Conservation (phyloP, 2,113 vertebrate genomes). For the Leuciscus idus region DNA sequence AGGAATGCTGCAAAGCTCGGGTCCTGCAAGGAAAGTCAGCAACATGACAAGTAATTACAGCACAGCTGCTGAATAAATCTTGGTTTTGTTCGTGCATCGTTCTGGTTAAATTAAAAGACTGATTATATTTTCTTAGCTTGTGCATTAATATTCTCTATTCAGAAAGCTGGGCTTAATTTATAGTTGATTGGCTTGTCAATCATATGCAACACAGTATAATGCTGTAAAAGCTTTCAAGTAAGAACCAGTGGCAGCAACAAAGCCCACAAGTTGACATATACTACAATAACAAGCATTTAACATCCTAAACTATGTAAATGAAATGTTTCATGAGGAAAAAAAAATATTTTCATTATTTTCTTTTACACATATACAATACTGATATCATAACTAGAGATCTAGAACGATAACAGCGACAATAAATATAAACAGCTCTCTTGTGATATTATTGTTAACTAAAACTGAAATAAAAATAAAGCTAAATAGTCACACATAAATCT, state of each 20-base stretch:
- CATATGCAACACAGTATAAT: neutral
- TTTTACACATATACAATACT: neutral
- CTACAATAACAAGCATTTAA: neutral
- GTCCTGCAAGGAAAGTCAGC: constrained; percentile 71
- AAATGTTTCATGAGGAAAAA: neutral
- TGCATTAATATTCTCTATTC: neutral
- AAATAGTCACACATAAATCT: neutral
- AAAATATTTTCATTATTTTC: neutral
- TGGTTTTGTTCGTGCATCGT: neutral
- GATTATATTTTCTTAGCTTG: neutral
- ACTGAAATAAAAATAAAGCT: neutral
- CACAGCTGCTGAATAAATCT: neutral
- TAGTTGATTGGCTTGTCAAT: neutral
- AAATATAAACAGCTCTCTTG: neutral
- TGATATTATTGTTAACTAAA: neutral
- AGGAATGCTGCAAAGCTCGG: constrained; percentile 84
- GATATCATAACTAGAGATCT: neutral
- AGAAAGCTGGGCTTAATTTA: neutral
- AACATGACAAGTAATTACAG: neutral
- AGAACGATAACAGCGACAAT: neutral
- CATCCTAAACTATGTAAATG: neutral
- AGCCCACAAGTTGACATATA: neutral
- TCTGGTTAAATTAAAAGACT: constrained; percentile 9
- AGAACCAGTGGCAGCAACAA: neutral
- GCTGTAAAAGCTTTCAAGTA: neutral